Percentiles rank a stretch among this genome's conserved stretches.
phyloP scores from a whole-genome alignment of 53 echinoderm and acorn worm genomes.

The Actinopyga echinites region DNA sequence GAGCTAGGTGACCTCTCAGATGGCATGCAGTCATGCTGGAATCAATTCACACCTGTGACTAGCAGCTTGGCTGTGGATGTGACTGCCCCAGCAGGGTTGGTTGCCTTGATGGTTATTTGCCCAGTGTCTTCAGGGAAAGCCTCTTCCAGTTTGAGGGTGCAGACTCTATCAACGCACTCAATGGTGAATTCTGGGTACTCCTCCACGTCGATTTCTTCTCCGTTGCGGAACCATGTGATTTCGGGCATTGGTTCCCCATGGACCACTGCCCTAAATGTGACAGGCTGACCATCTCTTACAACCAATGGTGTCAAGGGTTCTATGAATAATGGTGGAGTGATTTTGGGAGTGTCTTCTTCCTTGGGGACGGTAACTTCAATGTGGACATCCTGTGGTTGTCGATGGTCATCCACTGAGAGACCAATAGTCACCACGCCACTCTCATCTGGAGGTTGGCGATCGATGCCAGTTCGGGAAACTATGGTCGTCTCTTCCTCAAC shows the following conservation, averaged over 20 bases:
- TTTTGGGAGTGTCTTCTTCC: slow-evolving; percentile 50
- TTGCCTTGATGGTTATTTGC: slow-evolving; percentile 72
- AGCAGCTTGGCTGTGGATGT: slow-evolving; percentile 81
- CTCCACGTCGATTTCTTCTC: slow-evolving; percentile 60
- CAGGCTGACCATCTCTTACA: slow-evolving; percentile 79
- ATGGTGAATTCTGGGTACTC: slow-evolving; percentile 83
- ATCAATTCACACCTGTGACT: slow-evolving; percentile 75
- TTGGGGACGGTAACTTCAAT: slow-evolving; percentile 71
- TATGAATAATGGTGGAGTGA: slow-evolving; percentile 78
- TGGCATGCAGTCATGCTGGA: background rate
- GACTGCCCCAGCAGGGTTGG: slow-evolving; percentile 81
- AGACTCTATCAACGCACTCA: slow-evolving; percentile 63
- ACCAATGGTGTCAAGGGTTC: slow-evolving; percentile 67
- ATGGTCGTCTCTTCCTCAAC: slow-evolving; percentile 55
- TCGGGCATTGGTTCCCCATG: slow-evolving; percentile 70
- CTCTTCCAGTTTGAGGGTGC: slow-evolving; percentile 71
- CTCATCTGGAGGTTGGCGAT: slow-evolving; percentile 48
- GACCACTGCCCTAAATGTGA: slow-evolving; percentile 70
- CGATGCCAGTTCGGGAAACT: background rate
- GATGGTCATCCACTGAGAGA: slow-evolving; percentile 66
- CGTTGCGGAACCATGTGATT: slow-evolving; percentile 73
- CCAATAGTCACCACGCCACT: slow-evolving; percentile 67
- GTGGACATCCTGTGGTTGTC: slow-evolving; percentile 69
- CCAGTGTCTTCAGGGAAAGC: slow-evolving; percentile 95
- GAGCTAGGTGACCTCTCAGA: too few species aligned